These are phyloP conservation scores for Thecophora atra DNA, from an alignment of 2,888 invertebrate genomes.

Conservation along the genomic window DNA sequence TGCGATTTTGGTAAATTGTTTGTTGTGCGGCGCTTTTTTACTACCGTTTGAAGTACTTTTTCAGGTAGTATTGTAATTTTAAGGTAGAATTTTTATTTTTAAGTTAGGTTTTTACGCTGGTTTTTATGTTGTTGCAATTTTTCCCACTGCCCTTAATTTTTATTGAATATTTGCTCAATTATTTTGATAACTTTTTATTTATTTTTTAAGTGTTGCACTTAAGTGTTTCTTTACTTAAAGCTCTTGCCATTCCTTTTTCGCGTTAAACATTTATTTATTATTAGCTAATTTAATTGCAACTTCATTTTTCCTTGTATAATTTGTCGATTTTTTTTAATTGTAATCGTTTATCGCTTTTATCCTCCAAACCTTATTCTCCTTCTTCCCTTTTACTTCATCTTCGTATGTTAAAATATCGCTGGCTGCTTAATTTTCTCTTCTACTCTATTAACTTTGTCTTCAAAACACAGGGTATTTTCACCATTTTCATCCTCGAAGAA, in stretches of 20 bases:
- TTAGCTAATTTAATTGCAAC: too few species aligned
- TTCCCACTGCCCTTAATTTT: background rate
- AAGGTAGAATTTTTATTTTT: slow-evolving; percentile 18
- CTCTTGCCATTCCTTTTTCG: background rate
- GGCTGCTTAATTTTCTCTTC: too few species aligned
- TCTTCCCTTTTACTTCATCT: slow-evolving; percentile 28
- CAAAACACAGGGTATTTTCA: too few species aligned
- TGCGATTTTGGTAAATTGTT: too few species aligned
- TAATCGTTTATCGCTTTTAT: background rate
- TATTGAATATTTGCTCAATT: background rate
- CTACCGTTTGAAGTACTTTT: too few species aligned
- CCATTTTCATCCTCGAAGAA: too few species aligned
- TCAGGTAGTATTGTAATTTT: background rate
- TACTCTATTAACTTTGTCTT: too few species aligned
- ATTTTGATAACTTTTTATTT: background rate
- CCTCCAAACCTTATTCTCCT: background rate
- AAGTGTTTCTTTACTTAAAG: background rate
- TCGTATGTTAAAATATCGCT: background rate
- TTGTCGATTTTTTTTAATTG: slow-evolving; percentile 8
- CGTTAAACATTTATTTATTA: slow-evolving; percentile 21
- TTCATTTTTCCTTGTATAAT: too few species aligned
- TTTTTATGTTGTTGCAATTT: background rate
- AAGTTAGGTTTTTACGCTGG: slow-evolving; percentile 6
- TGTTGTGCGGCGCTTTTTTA: too few species aligned
- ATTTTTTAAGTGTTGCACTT: background rate